Evolutionary conservation across 2,113 vertebrate genomes (phyloP).

Genomic region (Sander vitreus): DNA sequence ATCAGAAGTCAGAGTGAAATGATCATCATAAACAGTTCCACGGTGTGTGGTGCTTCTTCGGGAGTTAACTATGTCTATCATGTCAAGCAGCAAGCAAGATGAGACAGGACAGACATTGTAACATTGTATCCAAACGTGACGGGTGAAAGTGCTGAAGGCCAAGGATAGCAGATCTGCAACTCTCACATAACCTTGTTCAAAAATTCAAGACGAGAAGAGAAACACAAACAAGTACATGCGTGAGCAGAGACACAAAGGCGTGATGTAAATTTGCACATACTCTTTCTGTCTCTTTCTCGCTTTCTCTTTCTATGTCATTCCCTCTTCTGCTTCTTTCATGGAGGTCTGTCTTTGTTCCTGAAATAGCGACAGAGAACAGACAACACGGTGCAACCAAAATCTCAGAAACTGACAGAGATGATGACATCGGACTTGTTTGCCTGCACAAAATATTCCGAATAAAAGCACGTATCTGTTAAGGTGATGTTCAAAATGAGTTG

Average conservation of each 20-base stretch:
- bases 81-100: slow-evolving; percentile 10
- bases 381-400: slow-evolving; percentile 24
- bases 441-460: slow-evolving; percentile 47
- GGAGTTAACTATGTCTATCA: slow-evolving; percentile 4
- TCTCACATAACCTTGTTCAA: slow-evolving; percentile 52
- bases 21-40: slow-evolving; percentile 18
- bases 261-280: slow-evolving; percentile 26
- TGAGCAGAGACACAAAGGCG: slow-evolving; percentile 2
- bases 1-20: slow-evolving; percentile 9
- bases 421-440: slow-evolving; percentile 63
- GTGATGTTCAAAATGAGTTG: slow-evolving; percentile 35
- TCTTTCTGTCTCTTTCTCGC: slow-evolving; percentile 13
- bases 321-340: slow-evolving; percentile 43
- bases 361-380: slow-evolving; percentile 60
- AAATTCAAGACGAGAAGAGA: slow-evolving; percentile 48
- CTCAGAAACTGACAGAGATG: slow-evolving; percentile 45
- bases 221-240: slow-evolving; percentile 28
- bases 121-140: slow-evolving; percentile 35
- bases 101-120: slow-evolving; percentile 14
- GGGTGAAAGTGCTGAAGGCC: slow-evolving; percentile 20
- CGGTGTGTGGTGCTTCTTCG: neutral
- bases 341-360: slow-evolving; percentile 56
- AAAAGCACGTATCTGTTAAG: slow-evolving; percentile 36
- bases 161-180: slow-evolving; percentile 15
- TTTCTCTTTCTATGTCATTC: slow-evolving; percentile 43